phyloP scores from a whole-genome alignment of 2,888 invertebrate genomes.

The Sesamia inferens region DNA sequence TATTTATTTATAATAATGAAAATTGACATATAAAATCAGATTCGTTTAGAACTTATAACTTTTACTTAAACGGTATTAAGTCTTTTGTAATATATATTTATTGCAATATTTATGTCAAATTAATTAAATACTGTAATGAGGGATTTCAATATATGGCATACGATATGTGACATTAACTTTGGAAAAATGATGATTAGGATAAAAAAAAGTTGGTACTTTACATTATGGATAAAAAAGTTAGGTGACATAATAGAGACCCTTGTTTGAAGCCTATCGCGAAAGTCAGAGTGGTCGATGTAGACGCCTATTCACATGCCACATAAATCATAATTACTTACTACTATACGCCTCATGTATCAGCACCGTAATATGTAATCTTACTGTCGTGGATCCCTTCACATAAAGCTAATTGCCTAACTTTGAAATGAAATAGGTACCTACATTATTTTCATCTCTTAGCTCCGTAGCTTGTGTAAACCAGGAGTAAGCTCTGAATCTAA shows the following conservation, averaged over 20 bases:
- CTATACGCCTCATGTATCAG: neutral
- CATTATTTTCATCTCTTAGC: conserved; percentile 2
- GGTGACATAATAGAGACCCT: neutral
- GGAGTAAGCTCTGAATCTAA: conserved; percentile 1
- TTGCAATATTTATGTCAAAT: too few species aligned
- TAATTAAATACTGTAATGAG: too few species aligned
- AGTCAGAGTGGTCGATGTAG: neutral
- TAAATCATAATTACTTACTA: neutral
- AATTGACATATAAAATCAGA: too few species aligned
- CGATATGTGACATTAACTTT: too few species aligned
- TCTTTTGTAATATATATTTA: too few species aligned
- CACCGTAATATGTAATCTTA: conserved; percentile 1
- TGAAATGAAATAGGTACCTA: neutral
- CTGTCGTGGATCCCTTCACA: neutral
- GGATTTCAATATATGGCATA: too few species aligned
- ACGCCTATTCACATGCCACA: neutral
- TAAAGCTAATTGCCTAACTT: conserved; percentile 14
- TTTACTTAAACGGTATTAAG: too few species aligned
- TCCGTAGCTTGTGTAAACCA: neutral
- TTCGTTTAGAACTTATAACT: too few species aligned
- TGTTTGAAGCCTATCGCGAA: neutral
- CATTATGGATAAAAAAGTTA: too few species aligned
- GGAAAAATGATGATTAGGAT: too few species aligned
- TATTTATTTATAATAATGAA: too few species aligned
- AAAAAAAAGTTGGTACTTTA: too few species aligned